These are phyloP conservation scores for Eristalis arbustorum DNA, from an alignment of 2,888 invertebrate species.

Conservation along the genomic window DNA sequence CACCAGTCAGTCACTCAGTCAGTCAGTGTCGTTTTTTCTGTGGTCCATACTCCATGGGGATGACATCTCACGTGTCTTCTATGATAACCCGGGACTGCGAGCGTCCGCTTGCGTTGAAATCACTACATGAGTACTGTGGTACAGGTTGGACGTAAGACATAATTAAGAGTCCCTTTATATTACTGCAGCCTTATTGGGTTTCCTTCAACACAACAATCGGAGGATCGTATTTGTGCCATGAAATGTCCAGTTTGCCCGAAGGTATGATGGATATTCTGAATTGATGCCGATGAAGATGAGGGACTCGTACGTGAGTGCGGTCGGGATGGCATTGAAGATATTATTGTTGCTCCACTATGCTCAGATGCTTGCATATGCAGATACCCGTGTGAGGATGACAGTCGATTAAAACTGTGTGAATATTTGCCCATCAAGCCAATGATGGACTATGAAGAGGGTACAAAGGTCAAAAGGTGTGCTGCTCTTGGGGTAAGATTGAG, in stretches of 20 bases:
- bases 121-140: not conserved
- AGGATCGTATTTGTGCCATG: not conserved
- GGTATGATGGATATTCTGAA: not conserved
- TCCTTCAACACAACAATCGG: not conserved
- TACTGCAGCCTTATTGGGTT: conserved; percentile 1
- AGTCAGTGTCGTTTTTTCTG: not conserved
- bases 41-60: not conserved
- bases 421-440: conserved; percentile 22
- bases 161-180: conserved; percentile 24
- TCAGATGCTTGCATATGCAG: conserved; percentile 7
- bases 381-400: conserved; percentile 15
- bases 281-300: not conserved
- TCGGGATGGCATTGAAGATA: not conserved
- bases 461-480: conserved; percentile 41
- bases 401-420: conserved; percentile 40
- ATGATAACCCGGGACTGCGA: not conserved
- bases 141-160: not conserved
- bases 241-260: not conserved
- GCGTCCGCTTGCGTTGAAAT: not conserved
- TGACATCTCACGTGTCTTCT: not conserved
- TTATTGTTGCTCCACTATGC: not conserved
- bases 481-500: conserved; percentile 5
- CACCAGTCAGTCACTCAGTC: not conserved
- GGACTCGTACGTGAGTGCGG: not conserved
- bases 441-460: conserved; percentile 33